These are phyloP conservation scores for Yponomeuta evonymella DNA, from an alignment of 2,888 invertebrate genomes.

Conservation along the genomic window DNA sequence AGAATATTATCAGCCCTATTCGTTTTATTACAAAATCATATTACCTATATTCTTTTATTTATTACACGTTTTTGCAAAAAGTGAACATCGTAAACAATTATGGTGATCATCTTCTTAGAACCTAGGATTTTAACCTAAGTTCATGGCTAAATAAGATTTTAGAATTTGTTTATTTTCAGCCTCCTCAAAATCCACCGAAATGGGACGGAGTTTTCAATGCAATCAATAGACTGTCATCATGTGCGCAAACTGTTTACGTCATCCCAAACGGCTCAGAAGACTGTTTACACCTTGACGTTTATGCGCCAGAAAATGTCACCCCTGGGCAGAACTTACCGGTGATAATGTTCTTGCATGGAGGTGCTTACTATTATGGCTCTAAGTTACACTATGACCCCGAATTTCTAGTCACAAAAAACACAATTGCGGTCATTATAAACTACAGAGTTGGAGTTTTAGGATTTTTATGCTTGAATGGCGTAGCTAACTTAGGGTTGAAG, in stretches of 20 bases:
- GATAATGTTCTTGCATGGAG: constrained; percentile 60
- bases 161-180: constrained; percentile 34
- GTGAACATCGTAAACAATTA: too few relatives aligned
- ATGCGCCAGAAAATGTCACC: constrained; percentile 37
- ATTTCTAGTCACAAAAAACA: constrained; percentile 54
- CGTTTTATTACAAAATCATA: too few relatives aligned
- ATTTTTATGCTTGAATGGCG: constrained; percentile 53
- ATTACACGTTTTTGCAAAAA: background rate
- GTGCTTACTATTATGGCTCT: constrained; percentile 60
- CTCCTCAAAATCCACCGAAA: constrained; percentile 40
- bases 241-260: constrained; percentile 45
- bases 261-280: constrained; percentile 50
- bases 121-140: too few relatives aligned
- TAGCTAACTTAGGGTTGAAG: constrained; percentile 59
- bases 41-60: background rate
- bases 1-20: too few relatives aligned
- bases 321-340: constrained; percentile 43
- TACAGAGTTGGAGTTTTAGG: constrained; percentile 60
- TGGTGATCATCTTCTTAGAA: too few relatives aligned
- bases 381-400: constrained; percentile 62
- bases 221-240: constrained; percentile 39
- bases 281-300: constrained; percentile 57
- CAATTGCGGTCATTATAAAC: constrained; percentile 52
- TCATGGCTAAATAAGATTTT: too few relatives aligned
- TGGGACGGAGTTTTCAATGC: constrained; percentile 53